Conservation (phyloP, 2,113 vertebrate species). For the Tupaia tana region DNA sequence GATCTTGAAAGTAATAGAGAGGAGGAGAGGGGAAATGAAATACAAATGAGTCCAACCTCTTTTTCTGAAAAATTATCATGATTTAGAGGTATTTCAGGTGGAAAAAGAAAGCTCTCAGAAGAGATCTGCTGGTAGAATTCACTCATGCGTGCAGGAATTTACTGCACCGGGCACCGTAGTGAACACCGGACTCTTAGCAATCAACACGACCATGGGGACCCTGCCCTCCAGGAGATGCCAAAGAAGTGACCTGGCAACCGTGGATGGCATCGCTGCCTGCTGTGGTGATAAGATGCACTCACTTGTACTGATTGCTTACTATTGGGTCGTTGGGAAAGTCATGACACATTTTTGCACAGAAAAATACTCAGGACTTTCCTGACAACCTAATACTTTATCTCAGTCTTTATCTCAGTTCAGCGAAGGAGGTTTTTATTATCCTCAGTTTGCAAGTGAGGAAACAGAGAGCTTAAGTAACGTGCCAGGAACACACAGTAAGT, state of each 20-base stretch:
- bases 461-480: not conserved
- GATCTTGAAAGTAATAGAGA: conserved; percentile 4
- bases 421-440: not conserved
- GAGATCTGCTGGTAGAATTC: conserved; percentile 49
- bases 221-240: not conserved
- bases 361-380: too few relatives aligned
- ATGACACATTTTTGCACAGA: too few relatives aligned
- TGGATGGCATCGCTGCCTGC: too few relatives aligned
- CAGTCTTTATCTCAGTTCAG: not conserved
- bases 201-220: not conserved
- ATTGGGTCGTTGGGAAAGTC: too few relatives aligned
- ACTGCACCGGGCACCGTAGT: not conserved
- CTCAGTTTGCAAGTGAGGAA: not conserved
- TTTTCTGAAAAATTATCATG: conserved; percentile 61
- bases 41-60: conserved; percentile 40
- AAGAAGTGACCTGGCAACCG: not conserved
- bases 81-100: conserved; percentile 44
- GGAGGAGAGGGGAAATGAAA: not conserved
- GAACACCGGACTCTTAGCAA: not conserved
- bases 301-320: not conserved
- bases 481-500: not conserved
- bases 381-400: not conserved
- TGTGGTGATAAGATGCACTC: not conserved
- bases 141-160: conserved; percentile 58
- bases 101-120: conserved; percentile 57